These are phyloP conservation scores for Bucco capensis DNA, from an alignment of 2,113 vertebrate species.

Conservation along the genomic window DNA sequence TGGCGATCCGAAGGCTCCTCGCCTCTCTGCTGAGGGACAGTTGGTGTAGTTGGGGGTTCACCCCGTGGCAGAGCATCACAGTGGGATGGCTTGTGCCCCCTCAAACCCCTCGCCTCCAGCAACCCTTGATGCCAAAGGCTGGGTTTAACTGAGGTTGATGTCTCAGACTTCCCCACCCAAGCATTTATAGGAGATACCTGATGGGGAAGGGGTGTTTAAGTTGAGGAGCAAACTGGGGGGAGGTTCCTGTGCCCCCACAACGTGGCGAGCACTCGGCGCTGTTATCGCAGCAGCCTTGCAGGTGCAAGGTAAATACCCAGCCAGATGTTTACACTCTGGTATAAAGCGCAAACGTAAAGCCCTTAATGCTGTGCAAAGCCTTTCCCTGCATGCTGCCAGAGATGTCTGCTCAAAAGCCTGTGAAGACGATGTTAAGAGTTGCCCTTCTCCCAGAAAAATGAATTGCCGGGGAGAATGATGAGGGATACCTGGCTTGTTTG, in stretches of 20 bases:
- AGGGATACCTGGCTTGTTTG: background rate
- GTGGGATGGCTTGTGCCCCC: background rate
- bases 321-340: background rate
- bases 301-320: background rate
- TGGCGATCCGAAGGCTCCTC: constrained; percentile 16
- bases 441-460: background rate
- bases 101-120: background rate
- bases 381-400: background rate
- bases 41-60: constrained; percentile 26
- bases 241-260: background rate
- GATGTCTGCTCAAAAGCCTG: background rate
- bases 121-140: background rate
- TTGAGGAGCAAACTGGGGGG: background rate
- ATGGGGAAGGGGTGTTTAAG: background rate
- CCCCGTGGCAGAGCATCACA: background rate
- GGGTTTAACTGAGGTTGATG: background rate
- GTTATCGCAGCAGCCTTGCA: background rate
- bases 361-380: background rate
- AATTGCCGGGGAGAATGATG: rapidly evolving
- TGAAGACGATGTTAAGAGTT: rapidly evolving
- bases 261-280: rapidly evolving
- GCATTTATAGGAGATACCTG: background rate
- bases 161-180: background rate
- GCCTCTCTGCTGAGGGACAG: background rate
- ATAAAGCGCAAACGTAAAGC: background rate